A percentile compares a stretch with the other conserved stretches of the same genome.
Conservation (phyloP, 2,797 vertebrate species). For the Acanthurus lineatus region DNA sequence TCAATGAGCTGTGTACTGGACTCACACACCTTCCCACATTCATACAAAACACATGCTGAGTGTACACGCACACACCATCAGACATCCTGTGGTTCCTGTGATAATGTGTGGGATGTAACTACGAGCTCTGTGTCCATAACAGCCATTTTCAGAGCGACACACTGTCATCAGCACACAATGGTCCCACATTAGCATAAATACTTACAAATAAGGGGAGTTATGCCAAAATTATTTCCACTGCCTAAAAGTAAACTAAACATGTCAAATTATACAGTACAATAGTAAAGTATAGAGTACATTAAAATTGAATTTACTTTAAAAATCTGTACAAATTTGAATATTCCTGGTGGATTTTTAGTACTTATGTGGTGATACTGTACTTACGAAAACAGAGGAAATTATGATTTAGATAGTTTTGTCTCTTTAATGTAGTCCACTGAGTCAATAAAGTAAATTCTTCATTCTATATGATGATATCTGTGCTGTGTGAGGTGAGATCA, state of each 20-base stretch:
- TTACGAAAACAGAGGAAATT: no score
- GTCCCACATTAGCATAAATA: not conserved
- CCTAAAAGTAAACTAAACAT: conserved; percentile 2
- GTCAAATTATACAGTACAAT: not conserved
- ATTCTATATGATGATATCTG: no score
- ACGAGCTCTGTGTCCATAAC: not conserved
- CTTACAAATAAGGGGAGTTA: not conserved
- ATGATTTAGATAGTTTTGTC: no score
- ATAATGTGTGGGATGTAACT: conserved; percentile 52
- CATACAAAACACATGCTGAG: conserved; percentile 2
- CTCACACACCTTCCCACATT: conserved; percentile 11
- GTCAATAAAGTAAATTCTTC: no score
- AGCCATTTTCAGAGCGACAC: no score
- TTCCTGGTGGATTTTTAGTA: no score
- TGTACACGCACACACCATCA: conserved; percentile 14
- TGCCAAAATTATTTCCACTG: not conserved
- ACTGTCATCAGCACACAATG: conserved; percentile 1
- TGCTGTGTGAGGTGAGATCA: no score
- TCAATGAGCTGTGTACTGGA: conserved; percentile 23
- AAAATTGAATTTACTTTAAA: not conserved
- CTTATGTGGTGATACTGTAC: no score
- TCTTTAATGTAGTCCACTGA: no score
- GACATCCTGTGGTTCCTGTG: conserved; percentile 25
- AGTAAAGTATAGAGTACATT: not conserved
- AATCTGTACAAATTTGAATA: no score